Evolutionary conservation across 2,113 vertebrate species (phyloP).

Genomic region (Pterocles burchelli): DNA sequence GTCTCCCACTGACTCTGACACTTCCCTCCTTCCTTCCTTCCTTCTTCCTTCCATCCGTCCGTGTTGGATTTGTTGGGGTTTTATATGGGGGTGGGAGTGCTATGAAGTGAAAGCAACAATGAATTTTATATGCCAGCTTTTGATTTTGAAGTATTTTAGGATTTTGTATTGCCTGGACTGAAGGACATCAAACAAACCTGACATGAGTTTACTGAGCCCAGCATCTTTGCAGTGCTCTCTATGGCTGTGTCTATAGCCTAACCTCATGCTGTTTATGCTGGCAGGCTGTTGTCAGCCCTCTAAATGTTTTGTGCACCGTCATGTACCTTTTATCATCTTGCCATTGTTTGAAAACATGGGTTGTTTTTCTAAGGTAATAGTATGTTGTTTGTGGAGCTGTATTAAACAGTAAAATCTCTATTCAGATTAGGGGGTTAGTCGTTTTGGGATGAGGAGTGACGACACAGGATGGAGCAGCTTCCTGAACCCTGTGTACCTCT

Average conservation of each 20-base stretch:
- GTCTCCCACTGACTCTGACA: neutral
- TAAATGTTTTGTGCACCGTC: neutral
- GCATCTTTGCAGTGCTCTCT: neutral
- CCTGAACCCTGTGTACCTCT: neutral
- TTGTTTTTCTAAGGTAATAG: slow-evolving; percentile 18
- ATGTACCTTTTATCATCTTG: slow-evolving; percentile 12
- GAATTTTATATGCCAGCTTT: neutral
- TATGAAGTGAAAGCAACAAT: neutral
- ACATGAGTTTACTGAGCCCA: neutral
- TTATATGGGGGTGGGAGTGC: neutral
- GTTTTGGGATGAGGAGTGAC: neutral
- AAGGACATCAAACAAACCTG: neutral
- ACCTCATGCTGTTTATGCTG: neutral
- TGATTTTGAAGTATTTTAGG: neutral
- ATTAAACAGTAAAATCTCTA: slow-evolving; percentile 41
- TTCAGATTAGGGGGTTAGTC: slow-evolving; percentile 9
- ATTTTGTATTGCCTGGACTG: neutral
- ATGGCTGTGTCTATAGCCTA: neutral
- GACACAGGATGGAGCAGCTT: neutral
- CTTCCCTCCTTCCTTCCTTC: neutral
- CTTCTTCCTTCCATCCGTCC: neutral
- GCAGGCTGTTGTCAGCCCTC: neutral
- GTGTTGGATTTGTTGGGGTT: neutral
- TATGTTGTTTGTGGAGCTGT: neutral
- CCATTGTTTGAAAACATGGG: neutral